Conservation (phyloP, 1,140 invertebrate genomes). For the Hetaerina americana region DNA sequence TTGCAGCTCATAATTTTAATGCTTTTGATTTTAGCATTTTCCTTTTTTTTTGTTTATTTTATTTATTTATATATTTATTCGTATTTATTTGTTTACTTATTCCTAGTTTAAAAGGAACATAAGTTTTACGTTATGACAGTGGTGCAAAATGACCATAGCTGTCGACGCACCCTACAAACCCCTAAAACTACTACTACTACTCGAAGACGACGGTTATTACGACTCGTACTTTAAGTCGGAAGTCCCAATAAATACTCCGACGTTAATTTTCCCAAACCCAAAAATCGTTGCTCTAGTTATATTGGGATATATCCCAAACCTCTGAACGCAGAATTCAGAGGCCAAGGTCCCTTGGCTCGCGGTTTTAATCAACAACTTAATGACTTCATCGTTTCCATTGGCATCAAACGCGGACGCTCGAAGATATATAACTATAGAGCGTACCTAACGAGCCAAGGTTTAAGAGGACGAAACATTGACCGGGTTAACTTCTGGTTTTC, state of each 20-base stretch:
- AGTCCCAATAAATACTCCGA: background rate
- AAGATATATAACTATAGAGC: background rate
- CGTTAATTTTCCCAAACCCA: background rate
- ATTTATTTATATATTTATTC: no score
- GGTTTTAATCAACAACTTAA: background rate
- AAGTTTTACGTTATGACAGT: no score
- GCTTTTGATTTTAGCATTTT: no score
- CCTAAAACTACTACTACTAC: no score
- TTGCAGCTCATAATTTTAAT: no score
- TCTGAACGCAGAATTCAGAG: background rate
- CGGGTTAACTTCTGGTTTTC: background rate
- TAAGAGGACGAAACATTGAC: background rate
- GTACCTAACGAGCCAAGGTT: background rate
- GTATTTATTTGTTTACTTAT: no score
- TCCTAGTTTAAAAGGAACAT: no score
- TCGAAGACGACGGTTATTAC: background rate
- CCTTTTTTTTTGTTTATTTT: no score
- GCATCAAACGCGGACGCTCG: background rate
- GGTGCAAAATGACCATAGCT: no score
- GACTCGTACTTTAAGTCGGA: no score
- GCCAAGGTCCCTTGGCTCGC: background rate
- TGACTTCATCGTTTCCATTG: background rate
- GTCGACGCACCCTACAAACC: no score
- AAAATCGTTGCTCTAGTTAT: background rate
- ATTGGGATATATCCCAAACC: background rate